Conservation (phyloP, 2,797 vertebrate species). For the Synaphobranchus kaupii region DNA sequence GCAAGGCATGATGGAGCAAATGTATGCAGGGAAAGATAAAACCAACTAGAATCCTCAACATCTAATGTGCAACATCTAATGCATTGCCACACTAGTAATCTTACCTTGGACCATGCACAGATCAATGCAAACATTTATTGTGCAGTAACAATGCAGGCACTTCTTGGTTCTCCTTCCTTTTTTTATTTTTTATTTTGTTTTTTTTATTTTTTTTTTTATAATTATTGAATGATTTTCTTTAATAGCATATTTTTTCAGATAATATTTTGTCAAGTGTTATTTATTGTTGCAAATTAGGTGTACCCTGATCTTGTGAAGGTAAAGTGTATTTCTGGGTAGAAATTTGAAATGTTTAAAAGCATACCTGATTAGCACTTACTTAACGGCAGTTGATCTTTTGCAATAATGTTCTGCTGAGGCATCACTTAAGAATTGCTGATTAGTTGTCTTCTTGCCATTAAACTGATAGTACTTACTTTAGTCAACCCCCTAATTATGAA, state of each 20-base stretch:
- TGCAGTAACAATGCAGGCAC: conserved; percentile 54
- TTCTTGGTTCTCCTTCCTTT: not conserved
- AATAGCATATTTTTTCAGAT: not conserved
- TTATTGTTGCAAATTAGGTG: not conserved
- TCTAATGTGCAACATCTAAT: not conserved
- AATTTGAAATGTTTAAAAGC: not conserved
- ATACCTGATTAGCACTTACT: too few relatives aligned
- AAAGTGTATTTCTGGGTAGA: not conserved
- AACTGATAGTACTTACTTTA: not conserved
- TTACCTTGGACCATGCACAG: conserved; percentile 53
- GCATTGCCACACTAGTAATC: not conserved
- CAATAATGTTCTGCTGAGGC: not conserved
- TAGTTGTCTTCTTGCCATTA: not conserved
- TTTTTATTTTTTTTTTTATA: not conserved
- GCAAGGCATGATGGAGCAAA: conserved; percentile 48
- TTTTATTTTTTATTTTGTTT: too few relatives aligned
- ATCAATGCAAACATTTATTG: conserved; percentile 76
- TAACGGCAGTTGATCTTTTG: not conserved
- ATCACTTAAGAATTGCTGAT: not conserved
- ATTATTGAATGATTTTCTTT: conserved; percentile 4
- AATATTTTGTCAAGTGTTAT: not conserved
- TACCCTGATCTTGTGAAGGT: not conserved
- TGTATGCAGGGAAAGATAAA: not conserved
- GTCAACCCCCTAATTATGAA: not conserved
- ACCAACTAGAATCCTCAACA: not conserved